These are phyloP conservation scores for Cetonia aurata DNA, from an alignment of 2,888 invertebrate genomes.

Conservation along the genomic window DNA sequence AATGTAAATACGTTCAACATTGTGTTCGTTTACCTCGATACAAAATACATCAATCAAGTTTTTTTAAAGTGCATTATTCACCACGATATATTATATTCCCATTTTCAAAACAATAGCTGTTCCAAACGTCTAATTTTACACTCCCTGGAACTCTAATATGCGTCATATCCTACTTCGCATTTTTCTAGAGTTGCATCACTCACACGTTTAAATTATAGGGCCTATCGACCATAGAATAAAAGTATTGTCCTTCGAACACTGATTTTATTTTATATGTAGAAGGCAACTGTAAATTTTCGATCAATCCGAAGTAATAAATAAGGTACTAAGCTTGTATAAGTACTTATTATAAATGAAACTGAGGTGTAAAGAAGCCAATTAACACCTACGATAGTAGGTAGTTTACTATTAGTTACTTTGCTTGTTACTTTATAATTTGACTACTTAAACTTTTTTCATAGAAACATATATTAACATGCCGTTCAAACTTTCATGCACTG, in stretches of 20 bases:
- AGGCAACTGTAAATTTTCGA: no score
- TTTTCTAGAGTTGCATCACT: conserved; percentile 28
- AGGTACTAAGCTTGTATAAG: no score
- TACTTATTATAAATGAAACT: no score
- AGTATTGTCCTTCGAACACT: no score
- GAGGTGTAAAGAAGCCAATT: not conserved
- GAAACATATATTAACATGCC: not conserved
- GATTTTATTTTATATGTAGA: no score
- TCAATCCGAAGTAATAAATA: no score
- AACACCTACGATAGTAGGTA: conserved; percentile 40
- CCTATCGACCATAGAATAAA: no score
- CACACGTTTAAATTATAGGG: no score
- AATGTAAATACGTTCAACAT: not conserved
- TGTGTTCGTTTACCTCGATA: not conserved
- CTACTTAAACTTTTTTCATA: conserved; percentile 21
- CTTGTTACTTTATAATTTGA: conserved; percentile 36
- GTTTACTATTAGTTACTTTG: conserved; percentile 14
- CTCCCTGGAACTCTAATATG: conserved; percentile 8
- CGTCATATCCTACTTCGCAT: conserved; percentile 31
- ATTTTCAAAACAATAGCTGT: conserved; percentile 22
- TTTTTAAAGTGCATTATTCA: not conserved
- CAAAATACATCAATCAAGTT: conserved; percentile 10
- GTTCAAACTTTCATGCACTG: not conserved
- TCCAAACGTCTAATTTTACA: not conserved
- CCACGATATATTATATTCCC: conserved; percentile 1